Conservation (phyloP, 2,113 vertebrate species). For the Mus musculus region DNA sequence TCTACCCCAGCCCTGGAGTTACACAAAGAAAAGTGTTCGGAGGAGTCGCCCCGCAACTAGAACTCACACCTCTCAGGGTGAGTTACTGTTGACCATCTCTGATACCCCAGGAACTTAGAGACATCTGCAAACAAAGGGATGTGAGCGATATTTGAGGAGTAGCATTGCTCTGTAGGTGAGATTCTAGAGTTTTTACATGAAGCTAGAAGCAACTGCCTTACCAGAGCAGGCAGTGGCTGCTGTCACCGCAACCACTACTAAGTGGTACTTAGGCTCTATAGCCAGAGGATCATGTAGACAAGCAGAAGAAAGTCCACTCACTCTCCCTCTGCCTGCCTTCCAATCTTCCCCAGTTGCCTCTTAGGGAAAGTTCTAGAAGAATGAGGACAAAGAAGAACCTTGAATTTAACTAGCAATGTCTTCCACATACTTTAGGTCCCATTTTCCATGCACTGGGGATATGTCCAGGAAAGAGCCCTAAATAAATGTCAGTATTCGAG, state of each 20-base stretch:
- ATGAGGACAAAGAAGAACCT: background rate
- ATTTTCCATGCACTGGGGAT: background rate
- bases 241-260: too few species aligned
- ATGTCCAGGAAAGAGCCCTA: background rate
- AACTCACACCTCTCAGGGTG: background rate
- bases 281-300: background rate
- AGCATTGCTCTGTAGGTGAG: background rate
- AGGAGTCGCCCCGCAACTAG: background rate
- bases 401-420: background rate
- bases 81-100: background rate
- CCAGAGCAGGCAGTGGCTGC: background rate
- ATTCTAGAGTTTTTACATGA: background rate
- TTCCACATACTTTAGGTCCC: background rate
- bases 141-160: background rate
- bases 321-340: background rate
- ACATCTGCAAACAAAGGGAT: background rate
- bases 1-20: too few species aligned
- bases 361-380: slow-evolving; percentile 19
- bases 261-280: background rate
- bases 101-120: background rate
- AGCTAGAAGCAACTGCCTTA: background rate
- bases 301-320: background rate
- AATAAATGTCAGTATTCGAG: background rate
- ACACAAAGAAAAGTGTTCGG: background rate
- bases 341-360: background rate